Evolutionary conservation across 2,888 invertebrate genomes (phyloP), one percentile per base, ranked within the genome.

Genomic region (Cantharis rufa): DNA sequence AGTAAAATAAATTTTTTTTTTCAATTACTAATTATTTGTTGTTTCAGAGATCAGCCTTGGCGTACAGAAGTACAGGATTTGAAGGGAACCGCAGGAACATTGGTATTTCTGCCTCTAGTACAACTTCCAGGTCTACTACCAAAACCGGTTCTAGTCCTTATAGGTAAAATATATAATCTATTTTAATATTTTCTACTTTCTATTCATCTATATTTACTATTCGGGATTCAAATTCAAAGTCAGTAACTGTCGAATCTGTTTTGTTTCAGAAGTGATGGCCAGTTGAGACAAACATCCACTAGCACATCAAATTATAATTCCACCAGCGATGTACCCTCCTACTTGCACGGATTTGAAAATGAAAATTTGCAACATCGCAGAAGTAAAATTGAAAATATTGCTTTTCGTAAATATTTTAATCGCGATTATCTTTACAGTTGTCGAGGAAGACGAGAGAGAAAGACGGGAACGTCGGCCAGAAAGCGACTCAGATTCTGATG

Each of bases 131-230:
- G 80, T 97, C 97, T 28, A 98, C 98, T 0, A 97, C 96, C 70
- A 98, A 98, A 88, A 98, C 98, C 13, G 95, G 96, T 83, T 96
- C 97, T 27, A 96, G 97, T 87, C 96, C 97, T 10, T 98, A 97
- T 86, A 93, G 95, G 93, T 93, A 86, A 82, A 78, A 64, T 16
- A 48, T 28, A 28, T 10, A 28, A 28, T 28, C 10, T 28, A 28
- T 28, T 3, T 28, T 28, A 28, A 28, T 28, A 28, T 28, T 28
- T 11, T 28, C 10, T 10, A 10, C 10, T 1, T 28, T 10, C 10
- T 28, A 11, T 28, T 9, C 9, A 1, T 24, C 1, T 9, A 9
- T 24, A 24, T 24, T 9, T 24, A 24, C 1, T 24, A 24, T 24
- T 24, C 7, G 7, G 5, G 1, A 24, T 24, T 24, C 7, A 24